Conservation (phyloP, 2,113 vertebrate species). For the Xiphophorus maculatus region DNA sequence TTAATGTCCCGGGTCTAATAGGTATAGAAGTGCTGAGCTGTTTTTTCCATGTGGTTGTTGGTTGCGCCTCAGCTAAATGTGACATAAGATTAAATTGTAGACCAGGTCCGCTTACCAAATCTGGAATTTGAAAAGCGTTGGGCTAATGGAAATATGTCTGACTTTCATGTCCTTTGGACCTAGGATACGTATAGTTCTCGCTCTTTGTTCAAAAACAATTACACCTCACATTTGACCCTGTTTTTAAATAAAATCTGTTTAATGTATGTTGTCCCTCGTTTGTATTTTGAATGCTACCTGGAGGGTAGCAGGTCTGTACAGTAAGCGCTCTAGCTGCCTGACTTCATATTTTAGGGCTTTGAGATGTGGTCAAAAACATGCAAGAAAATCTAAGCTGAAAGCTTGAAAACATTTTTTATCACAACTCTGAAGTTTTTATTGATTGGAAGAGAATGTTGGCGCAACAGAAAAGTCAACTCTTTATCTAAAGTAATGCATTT, state of each 20-base stretch:
- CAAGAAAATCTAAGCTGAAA: constrained; percentile 5
- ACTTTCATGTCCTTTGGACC: no score
- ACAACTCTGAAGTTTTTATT: not conserved
- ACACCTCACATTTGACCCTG: no score
- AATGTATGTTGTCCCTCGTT: not conserved
- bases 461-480: not conserved
- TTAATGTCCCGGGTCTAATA: no score
- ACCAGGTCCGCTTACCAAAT: no score
- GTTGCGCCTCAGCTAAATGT: not conserved
- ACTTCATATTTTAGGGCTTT: not conserved
- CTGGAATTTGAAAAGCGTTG: no score
- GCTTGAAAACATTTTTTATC: not conserved
- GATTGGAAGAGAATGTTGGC: not conserved
- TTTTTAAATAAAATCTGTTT: no score
- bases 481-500: not conserved
- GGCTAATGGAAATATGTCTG: no score
- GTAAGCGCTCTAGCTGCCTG: not conserved
- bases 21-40: no score
- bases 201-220: not conserved
- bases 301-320: not conserved
- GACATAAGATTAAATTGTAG: not conserved
- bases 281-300: not conserved
- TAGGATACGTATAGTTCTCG: not conserved
- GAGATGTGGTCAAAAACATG: not conserved
- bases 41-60: no score